Evolutionary conservation across 1,140 invertebrate genomes (phyloP).

Genomic region (Cherax quadricarinatus): DNA sequence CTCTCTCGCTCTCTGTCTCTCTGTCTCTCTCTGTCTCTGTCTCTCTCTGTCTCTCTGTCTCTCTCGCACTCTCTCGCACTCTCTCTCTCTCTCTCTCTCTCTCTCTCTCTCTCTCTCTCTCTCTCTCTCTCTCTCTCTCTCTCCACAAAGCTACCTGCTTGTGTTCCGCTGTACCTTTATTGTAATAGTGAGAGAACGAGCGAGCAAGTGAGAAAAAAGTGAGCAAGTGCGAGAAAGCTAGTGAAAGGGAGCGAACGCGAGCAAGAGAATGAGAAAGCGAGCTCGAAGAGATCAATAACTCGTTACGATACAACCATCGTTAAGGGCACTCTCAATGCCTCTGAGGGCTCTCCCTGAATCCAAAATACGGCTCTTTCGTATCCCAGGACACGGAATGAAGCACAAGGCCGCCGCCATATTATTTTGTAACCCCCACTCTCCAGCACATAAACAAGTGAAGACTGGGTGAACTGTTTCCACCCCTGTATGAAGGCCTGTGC

Average conservation of each 20-base stretch:
- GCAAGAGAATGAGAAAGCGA: not conserved
- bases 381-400: not conserved
- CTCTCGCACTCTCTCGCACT: no score
- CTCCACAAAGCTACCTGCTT: no score
- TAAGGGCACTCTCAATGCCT: not conserved
- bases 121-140: no score
- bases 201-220: no score
- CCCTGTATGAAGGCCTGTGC: not conserved
- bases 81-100: no score
- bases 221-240: no score
- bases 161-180: no score
- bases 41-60: no score
- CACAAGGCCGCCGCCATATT: not conserved
- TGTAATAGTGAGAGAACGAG: no score
- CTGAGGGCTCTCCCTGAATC: not conserved
- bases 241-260: not conserved
- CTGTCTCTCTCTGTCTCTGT: no score
- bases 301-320: conserved; percentile 16
- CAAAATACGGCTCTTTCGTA: not conserved
- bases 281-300: not conserved
- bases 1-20: no score
- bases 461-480: not conserved
- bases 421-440: not conserved
- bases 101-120: no score
- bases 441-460: not conserved